Conservation (phyloP, 2,888 invertebrate species). For the Nomada lathburiana region DNA sequence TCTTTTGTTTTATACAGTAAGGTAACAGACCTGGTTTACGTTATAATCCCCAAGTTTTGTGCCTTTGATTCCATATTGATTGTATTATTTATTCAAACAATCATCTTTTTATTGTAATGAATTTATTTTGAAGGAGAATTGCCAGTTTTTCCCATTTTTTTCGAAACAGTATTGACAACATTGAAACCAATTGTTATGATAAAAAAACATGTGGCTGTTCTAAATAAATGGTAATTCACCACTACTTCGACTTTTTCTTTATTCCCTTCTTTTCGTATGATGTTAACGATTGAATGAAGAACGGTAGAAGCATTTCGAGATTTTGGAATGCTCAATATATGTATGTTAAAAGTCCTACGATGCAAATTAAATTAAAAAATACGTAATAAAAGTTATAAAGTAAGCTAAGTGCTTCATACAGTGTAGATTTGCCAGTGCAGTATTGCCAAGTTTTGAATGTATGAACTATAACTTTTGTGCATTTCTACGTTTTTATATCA, state of each 20-base stretch:
- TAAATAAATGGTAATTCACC: conserved; percentile 80
- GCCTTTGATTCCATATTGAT: conserved; percentile 80
- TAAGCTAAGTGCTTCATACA: too few relatives aligned
- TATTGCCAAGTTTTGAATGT: too few relatives aligned
- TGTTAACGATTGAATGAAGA: background rate
- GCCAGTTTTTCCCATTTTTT: conserved; percentile 66
- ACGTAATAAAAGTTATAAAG: background rate
- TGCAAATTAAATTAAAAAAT: background rate
- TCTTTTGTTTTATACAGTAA: conserved; percentile 73
- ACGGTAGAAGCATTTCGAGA: background rate
- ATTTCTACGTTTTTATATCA: too few relatives aligned
- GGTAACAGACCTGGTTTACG: conserved; percentile 76
- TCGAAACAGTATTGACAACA: conserved; percentile 77
- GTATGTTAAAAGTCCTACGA: too few relatives aligned
- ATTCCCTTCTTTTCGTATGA: background rate
- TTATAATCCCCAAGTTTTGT: conserved; percentile 79
- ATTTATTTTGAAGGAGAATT: conserved; percentile 61
- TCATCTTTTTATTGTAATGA: conserved; percentile 68
- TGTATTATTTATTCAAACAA: conserved; percentile 80
- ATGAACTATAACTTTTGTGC: too few relatives aligned
- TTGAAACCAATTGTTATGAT: conserved; percentile 72
- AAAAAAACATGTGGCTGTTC: conserved; percentile 82
- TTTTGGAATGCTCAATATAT: background rate
- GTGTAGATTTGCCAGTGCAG: too few relatives aligned
- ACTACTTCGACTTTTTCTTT: conserved; percentile 15